Evolutionary conservation across 2,797 vertebrate species (phyloP), one percentile per base, ranked within the genome.

Genomic region (Hyperoplus immaculatus): DNA sequence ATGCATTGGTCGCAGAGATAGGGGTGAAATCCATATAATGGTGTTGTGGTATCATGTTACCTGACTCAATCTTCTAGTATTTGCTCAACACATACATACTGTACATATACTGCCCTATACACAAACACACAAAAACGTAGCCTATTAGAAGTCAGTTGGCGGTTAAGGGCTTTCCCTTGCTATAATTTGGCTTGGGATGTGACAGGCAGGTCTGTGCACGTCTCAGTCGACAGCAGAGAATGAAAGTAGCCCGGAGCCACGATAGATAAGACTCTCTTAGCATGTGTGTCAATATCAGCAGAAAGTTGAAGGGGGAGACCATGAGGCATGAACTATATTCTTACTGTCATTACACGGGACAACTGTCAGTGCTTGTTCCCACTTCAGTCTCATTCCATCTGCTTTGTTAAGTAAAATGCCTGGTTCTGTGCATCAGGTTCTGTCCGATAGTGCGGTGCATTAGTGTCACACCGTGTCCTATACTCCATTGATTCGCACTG

Each of bases 151-250:
- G 69, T 81, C 76, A 73, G 77, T 85, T 82, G 78, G 66, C 53
- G 38, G 88, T 85, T 90, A 49, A 62, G 66, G 62, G 36, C 69
- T 79, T 78, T 83, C 69, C 83, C 53, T 55, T 63, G 61, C 72
- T 75, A 45, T 82, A 77, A 73, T 71, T 75, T 80, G 50, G n/a
- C 18, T 14, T 78, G 47, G 51, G 84, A 90, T 76, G 63, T 83
- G 77, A 84, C 54, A 57, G 88, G 58, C 94, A 93, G 75, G 94
- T 89, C 87, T 81, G 74, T 58, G 93, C 94, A 84, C 49, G 92
- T 86, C 79, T 84, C 8, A 64, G 59, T 58, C 11, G 61, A 78
- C 39, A 57, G 72, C 58, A 69, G 76, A 89, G 80, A 87, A 75
- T 62, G 72, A 88, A 84, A 72, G 74, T 69, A 59, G 88, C 91